Base-by-base conservation (phyloP, 2,888 invertebrate genomes). In the Ceratothoa steindachneri region DNA sequence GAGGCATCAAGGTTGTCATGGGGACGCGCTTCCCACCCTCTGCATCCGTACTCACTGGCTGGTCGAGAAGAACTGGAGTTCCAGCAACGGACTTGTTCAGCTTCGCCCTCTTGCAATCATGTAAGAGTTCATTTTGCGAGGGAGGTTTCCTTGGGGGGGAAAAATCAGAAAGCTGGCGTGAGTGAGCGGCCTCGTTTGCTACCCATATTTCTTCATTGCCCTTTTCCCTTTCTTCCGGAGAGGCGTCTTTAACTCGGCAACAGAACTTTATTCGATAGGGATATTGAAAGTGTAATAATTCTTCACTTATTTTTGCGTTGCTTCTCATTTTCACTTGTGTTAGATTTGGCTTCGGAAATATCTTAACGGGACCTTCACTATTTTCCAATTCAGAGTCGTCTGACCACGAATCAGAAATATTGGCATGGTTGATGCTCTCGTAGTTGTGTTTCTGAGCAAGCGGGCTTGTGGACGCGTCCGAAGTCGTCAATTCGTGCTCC, bases 161-260 rank as follows among this genome's bases (percentile, higher is more conserved):
- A 22, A 31, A 12, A 9, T 30, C 5, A 12, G 24, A 55, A 55
- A 55, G 15, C 9, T 19, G 7, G 55, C 19, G 19, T 19, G 55
- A 55, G 22, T 71, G 66, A 15, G 71, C 70, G 27, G 73, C 78
- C 52, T 75, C 73, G 64, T 73, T 78, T 29, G 75, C 73, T 9
- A 78, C 75, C 77, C 75, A 78, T 28, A 78, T 52, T 53, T 78
- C 78, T 29, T 75, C 78, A 24, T 75, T 71, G 60, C 74, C 75
- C 52, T 67, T 71, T 27, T 78, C 73, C n/a, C 69, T 29, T 30
- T 78, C 69, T 4, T 75, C 78, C 19, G 66, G 70, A 24, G 60
- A 60, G n/a, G 60, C 53, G 28, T 71, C 71, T n/a, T n/a, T n/a
- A n/a, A n/a, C n/a, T n/a, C n/a, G n/a, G n/a, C n/a, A n/a, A n/a